Evolutionary conservation across 2,113 vertebrate genomes (phyloP), one percentile per base, ranked within the genome.

Genomic region (Isurus oxyrinchus): DNA sequence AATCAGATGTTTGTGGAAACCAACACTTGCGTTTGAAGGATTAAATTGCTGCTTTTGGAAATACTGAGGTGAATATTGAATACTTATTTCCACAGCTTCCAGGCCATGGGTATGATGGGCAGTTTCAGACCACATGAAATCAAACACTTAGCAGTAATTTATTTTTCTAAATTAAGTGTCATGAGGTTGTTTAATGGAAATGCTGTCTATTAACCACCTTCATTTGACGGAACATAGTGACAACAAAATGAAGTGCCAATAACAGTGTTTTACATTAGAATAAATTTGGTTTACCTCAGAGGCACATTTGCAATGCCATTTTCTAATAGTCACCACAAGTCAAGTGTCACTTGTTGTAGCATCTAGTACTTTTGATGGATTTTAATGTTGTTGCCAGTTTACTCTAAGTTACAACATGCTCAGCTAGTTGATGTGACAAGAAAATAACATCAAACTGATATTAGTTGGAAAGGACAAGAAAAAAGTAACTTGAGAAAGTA

Each of bases 381-480:
- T 49, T 67, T 95, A 7, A 95, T 53, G 49, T 44, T 63, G 59
- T 94, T 95, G n/a, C 93, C 21, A 2, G 44, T 5, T 49, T 95
- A 49, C 8, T 35, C 10, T 57, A 66, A 66, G 10, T 40, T 63
- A 3, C 61, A 94, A 44, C 19, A 67, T 95, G 69, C 63, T 95
- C 21, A 94, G 8, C 61, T 91, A 31, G 16, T 57, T 91, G 61
- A 95, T 63, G 63, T 95, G 40, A 95, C 63, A 95, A 67, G 61
- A 67, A 95, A 67, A 67, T 66, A 94, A 94, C n/a, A 66, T 44
- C n/a, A 57, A 94, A 66, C 19, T 23, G 21, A 66, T 35, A 40
- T 40, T 94, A 95, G n/a, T 44, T 66, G 59, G 63, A 95, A 44
- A 69, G 63, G n/a, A 67, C 63, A 95, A 35, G 23, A 95, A 95